Evolutionary conservation across 2,888 invertebrate genomes (phyloP), one percentile per base, ranked within the genome.

Genomic region (Trichopoda pennipes): DNA sequence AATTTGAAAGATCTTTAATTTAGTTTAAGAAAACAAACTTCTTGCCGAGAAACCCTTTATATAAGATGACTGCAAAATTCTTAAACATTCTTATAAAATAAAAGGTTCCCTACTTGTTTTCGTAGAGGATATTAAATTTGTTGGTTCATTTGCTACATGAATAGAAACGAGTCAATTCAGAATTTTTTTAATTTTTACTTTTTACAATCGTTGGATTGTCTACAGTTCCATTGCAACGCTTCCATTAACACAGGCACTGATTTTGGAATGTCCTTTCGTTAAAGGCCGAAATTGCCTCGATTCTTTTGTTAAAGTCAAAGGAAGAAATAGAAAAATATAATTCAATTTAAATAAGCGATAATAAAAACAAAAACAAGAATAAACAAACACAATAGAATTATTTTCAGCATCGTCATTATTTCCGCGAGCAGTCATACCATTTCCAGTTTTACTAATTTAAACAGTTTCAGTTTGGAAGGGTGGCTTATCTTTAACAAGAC

Each of bases 401-500:
- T 78, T 72, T 51, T 85, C 84, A 47, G 81, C 47, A 60, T 84
- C 84, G 42, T 55, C 58, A n/a, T 60, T 75, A 55, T 77, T 61
- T 21, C 44, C 68, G 6, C 19, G 61, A 10, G 49, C 61, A 16
- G 9, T 61, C 32, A 35, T 75, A 2, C 61, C 73, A 58, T 81
- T 73, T 14, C 19, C 60, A 84, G 70, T 12, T 63, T 79, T 84
- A 84, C 44, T 72, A 44, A 35, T 73, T 53, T 9, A 60, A 61
- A 16, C 70, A 74, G 17, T 70, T 42, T 28, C 84, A 47, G 58
- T 80, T 51, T 75, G 44, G 66, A 73, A 16, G 35, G 63, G 21
- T 85, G 74, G n/a, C 10, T 90, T 89, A 60, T 92, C 91, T 78
- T 91, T 91, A 3, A 94, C 92, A 80, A 92, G 94, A 61, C 93